phyloP scores from a whole-genome alignment of 2,797 vertebrate species.

The Sebastes diaconus region DNA sequence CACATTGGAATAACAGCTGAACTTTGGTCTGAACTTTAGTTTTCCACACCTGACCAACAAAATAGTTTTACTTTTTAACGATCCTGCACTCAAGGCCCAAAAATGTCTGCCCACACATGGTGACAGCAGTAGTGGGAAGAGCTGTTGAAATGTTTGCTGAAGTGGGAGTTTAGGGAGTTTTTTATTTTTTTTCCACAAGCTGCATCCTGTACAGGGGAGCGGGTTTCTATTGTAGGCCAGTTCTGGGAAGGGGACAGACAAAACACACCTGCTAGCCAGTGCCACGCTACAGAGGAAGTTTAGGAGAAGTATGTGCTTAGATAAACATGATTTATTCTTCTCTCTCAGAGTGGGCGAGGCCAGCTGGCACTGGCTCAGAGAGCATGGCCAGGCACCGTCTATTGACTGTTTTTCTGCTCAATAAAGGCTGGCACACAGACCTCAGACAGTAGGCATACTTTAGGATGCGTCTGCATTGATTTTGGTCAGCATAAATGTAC shows the following conservation, averaged over 20 bases:
- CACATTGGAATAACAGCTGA: not conserved
- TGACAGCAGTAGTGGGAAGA: constrained; percentile 51
- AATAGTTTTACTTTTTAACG: constrained; percentile 5
- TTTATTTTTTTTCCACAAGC: constrained; percentile 86
- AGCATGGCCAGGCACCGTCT: constrained; percentile 43
- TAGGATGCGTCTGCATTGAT: constrained; percentile 48
- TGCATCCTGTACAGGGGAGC: constrained; percentile 89
- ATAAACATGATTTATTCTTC: constrained; percentile 89
- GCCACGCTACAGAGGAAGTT: constrained; percentile 90
- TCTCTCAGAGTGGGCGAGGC: constrained; percentile 73
- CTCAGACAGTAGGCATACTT: constrained; percentile 42
- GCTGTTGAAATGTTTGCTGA: constrained; percentile 81
- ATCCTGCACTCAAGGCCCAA: constrained; percentile 4
- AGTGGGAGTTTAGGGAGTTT: constrained; percentile 77
- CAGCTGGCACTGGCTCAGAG: constrained; percentile 83
- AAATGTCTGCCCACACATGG: constrained; percentile 27
- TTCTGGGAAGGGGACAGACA: constrained; percentile 89
- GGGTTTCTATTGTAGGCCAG: constrained; percentile 87
- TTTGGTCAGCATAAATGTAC: constrained; percentile 42
- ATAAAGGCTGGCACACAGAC: constrained; percentile 58
- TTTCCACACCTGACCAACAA: constrained; percentile 23
- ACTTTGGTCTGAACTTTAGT: not conserved
- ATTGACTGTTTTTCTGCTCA: constrained; percentile 53
- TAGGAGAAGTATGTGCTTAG: constrained; percentile 86
- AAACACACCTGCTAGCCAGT: constrained; percentile 93